Percentiles rank a stretch among this genome's conserved stretches.
phyloP scores from a whole-genome alignment of 2,113 vertebrate genomes.

The Pelobates fuscus region DNA sequence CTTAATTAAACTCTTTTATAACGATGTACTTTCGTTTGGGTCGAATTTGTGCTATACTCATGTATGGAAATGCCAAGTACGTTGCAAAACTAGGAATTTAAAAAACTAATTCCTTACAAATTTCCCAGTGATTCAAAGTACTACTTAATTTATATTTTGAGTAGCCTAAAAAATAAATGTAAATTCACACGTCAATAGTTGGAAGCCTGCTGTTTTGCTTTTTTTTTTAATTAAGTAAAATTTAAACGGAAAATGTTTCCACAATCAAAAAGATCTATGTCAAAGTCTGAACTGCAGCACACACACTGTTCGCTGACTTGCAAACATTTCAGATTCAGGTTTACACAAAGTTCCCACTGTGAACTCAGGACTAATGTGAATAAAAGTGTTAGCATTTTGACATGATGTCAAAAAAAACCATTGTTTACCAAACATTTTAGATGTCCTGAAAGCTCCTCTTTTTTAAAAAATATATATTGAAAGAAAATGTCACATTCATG shows the following conservation, averaged over 20 bases:
- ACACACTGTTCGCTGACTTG: constrained; percentile 58
- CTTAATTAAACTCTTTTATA: too few species aligned
- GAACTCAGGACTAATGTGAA: constrained; percentile 59
- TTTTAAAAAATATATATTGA: constrained; percentile 1
- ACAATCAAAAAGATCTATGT: constrained; percentile 50
- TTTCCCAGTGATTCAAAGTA: too few species aligned
- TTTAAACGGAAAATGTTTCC: constrained; percentile 5
- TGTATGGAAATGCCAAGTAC: too few species aligned
- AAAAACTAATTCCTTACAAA: too few species aligned
- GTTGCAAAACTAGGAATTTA: too few species aligned
- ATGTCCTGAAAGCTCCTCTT: constrained; percentile 21
- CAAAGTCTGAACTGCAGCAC: constrained; percentile 48
- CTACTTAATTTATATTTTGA: too few species aligned
- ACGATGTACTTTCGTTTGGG: too few species aligned
- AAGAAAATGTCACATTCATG: constrained; percentile 17
- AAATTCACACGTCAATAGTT: constrained; percentile 5
- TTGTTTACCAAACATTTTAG: constrained; percentile 4
- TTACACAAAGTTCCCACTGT: constrained; percentile 64
- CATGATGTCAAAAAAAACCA: constrained; percentile 59
- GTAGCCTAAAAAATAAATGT: too few species aligned
- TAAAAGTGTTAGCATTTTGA: constrained; percentile 62
- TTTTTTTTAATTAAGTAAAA: neutral
- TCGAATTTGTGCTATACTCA: too few species aligned
- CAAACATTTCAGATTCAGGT: constrained; percentile 60
- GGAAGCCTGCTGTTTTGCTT: constrained; percentile 3